Evolutionary conservation across 2,888 invertebrate genomes (phyloP), one percentile per base, ranked within the genome.

Genomic region (Steinernema hermaphroditum): DNA sequence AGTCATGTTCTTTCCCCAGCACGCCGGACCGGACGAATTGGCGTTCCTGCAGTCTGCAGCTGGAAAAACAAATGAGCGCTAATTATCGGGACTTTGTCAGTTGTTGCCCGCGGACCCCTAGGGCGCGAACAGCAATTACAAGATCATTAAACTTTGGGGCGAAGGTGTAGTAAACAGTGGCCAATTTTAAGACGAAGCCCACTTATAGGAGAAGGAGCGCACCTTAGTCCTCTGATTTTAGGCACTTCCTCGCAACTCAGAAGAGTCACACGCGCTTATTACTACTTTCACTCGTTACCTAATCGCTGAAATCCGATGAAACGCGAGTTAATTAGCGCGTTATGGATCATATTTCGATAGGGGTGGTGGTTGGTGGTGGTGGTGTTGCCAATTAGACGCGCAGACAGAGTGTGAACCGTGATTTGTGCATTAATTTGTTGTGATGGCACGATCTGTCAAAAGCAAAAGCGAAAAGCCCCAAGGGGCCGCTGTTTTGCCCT

Each of bases 41-140:
- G 46, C 46, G 46, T 16, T 19, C n/a, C 46, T 46, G 46, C 46
- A 19, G 46, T 8, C 37, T 46, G 46, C 54, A 54, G 54, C 46
- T 46, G 27, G 54, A 22, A 54, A 54, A 54, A 54, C 54, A 54
- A 54, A 54, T 54, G 54, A 54, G 54, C 16, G 54, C 54, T 54
- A 54, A 54, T 54, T 54, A 54, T 54, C 54, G 54, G 12, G 54
- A 54, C 27, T 54, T 54, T 24, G 54, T 27, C 54, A 54, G 24
- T 54, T 54, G 54, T 27, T 54, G 54, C 54, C 37, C 54, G 27
- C 6, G 54, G 27, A 54, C 54, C 54, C 54, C 54, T 54, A 54
- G 54, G 54, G 54, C 54, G 54, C 54, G 54, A 54, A 54, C 54
- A 54, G 54, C 54, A 54, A 54, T 54, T 54, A 54, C 54, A 27